Percentiles rank a stretch among this genome's conserved stretches.
phyloP scores from a whole-genome alignment of 2,888 invertebrate species.

The Nomada flava region DNA sequence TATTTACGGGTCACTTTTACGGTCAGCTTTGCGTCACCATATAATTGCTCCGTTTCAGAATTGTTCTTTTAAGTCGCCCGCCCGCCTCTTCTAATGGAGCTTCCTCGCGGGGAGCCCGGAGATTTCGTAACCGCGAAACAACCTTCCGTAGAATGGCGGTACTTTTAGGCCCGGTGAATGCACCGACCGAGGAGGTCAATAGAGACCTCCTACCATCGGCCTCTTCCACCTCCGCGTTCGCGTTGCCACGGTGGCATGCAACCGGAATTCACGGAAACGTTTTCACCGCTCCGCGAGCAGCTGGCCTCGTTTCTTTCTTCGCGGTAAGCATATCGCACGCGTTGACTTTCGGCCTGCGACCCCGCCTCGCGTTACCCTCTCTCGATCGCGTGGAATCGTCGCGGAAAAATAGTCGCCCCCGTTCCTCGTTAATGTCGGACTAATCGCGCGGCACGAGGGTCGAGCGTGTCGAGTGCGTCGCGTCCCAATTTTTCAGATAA shows the following conservation, averaged over 20 bases:
- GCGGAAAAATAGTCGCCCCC: constrained; percentile 4
- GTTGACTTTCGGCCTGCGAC: constrained; percentile 26
- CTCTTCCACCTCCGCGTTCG: constrained; percentile 20
- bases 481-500: background rate
- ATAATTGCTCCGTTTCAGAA: constrained; percentile 70
- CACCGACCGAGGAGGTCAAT: constrained; percentile 31
- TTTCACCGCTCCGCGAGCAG: constrained; percentile 35
- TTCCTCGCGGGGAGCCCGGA: background rate
- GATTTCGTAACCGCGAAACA: constrained; percentile 27
- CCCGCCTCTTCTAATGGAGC: no score
- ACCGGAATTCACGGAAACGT: constrained; percentile 54
- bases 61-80: constrained; percentile 41
- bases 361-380: constrained; percentile 26
- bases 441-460: background rate
- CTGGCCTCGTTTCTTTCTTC: constrained; percentile 44
- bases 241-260: constrained; percentile 28
- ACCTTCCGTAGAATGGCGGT: background rate
- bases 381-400: constrained; percentile 7
- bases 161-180: constrained; percentile 31
- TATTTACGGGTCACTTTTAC: constrained; percentile 82
- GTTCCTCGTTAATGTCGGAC: background rate
- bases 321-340: constrained; percentile 39
- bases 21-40: constrained; percentile 73
- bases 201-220: constrained; percentile 32
- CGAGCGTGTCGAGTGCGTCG: background rate